Percentiles rank a stretch among this genome's conserved stretches.
Evolutionary conservation across 2,888 invertebrate genomes (phyloP).

Genomic region (Harmothoe impar): DNA sequence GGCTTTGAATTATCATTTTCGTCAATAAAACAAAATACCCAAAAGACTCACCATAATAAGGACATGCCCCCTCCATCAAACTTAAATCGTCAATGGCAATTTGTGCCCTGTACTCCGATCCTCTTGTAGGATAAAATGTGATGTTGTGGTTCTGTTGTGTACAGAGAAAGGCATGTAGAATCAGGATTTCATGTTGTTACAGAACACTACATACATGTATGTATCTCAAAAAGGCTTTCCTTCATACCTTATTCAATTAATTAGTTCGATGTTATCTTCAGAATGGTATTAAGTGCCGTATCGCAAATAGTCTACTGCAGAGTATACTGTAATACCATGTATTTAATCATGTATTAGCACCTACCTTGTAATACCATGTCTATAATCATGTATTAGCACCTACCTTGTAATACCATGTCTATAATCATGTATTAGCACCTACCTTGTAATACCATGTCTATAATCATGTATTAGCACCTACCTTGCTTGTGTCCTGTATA

Average conservation of each 20-base stretch:
- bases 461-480: not conserved
- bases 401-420: not conserved
- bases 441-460: not conserved
- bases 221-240: no score
- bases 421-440: not conserved
- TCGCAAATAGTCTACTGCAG: no score
- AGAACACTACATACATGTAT: no score
- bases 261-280: no score
- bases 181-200: no score
- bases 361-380: not conserved
- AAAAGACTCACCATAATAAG: conserved; percentile 12
- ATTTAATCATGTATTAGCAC: not conserved
- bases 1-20: no score
- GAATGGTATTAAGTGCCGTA: no score
- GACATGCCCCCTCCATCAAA: not conserved
- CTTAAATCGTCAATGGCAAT: conserved; percentile 13
- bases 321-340: no score
- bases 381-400: not conserved
- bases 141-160: no score
- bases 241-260: no score
- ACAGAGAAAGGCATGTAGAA: no score
- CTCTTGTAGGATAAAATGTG: not conserved
- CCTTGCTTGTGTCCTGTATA: not conserved
- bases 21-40: no score
- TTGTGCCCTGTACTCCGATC: not conserved